Base-by-base conservation (phyloP, 2,113 vertebrate species). In the Eclectus roratus region DNA sequence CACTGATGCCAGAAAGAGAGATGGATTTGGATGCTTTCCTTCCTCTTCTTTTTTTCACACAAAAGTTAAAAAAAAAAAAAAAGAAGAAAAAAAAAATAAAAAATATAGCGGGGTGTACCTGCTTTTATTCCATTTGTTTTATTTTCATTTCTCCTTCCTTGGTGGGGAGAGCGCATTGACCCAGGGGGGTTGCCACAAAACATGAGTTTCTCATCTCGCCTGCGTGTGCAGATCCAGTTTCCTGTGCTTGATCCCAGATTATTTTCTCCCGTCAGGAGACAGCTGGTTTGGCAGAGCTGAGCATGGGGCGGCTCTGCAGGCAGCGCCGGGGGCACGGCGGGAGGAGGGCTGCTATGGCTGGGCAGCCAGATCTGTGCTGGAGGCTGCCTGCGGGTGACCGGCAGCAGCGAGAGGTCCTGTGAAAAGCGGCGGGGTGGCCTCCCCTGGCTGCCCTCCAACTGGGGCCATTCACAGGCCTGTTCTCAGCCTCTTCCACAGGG, bases 401-500 rank as follows among this genome's bases (percentile, higher is more conserved):
- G 96, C 53, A 29, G 97, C 97, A 95, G 97, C 37, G 5, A 97
- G 87, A 97, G 98, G 98, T 97, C 98, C 98, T 98, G 98, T 98
- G 98, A 98, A 98, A 97, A 95, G 53, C 5, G 83, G 66, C 69
- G 37, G 96, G 94, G 97, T 44, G 14, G 96, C 95, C 97, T 96
- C 89, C 70, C 78, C 96, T 98, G 98, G 98, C 98, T 0, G 17
- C 29, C 58, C 96, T 98, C 98, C 98, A 98, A 24, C 35, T 27
- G 53, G 95, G 88, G 64, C 97, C 61, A 79, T 95, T 98, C 98
- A 96, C 97, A 98, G 97, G 95, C 96, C 97, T 96, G 97, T 98
- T 98, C 98, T 98, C 98, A 98, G 97, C 97, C 96, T 89, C 35
- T 76, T 98, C 97, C 97, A 96, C 97, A 95, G 92, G 79, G 89